Percentiles rank a stretch among this genome's conserved stretches.
Conservation (phyloP, 2,888 invertebrate genomes). For the Amphipoea oculea region DNA sequence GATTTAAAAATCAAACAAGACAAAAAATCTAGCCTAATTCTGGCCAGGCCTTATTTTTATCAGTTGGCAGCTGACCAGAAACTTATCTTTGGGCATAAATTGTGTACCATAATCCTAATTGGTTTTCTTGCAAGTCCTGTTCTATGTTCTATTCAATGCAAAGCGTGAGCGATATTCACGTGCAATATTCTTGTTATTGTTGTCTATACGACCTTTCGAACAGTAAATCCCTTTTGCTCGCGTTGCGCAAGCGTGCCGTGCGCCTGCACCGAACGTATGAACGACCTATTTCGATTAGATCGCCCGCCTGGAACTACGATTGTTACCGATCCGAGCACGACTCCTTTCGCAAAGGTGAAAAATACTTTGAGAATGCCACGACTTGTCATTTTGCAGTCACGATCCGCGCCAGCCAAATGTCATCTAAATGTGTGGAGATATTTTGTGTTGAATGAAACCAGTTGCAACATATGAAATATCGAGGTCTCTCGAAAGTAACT, state of each 20-base stretch:
- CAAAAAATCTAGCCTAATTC: neutral
- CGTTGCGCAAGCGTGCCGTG: slow-evolving; percentile 76
- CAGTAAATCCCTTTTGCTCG: slow-evolving; percentile 62
- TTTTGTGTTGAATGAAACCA: slow-evolving; percentile 67
- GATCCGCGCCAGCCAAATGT: slow-evolving; percentile 83
- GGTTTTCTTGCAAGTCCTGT: slow-evolving; percentile 39
- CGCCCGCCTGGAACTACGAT: slow-evolving; percentile 79
- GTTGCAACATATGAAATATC: slow-evolving; percentile 65
- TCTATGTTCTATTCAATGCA: slow-evolving; percentile 61
- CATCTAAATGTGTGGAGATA: slow-evolving; percentile 76
- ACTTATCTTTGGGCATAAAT: slow-evolving; percentile 20
- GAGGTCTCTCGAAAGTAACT: slow-evolving; percentile 62
- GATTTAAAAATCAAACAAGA: too few relatives aligned
- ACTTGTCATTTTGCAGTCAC: slow-evolving; percentile 89
- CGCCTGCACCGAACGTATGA: slow-evolving; percentile 68
- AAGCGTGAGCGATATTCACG: slow-evolving; percentile 66
- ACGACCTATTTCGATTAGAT: slow-evolving; percentile 86
- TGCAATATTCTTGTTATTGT: slow-evolving; percentile 62
- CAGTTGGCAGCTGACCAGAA: slow-evolving; percentile 8
- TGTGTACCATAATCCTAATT: slow-evolving; percentile 53
- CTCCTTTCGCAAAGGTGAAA: slow-evolving; percentile 88
- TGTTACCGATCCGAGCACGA: slow-evolving; percentile 89
- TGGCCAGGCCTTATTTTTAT: neutral
- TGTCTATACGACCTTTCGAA: slow-evolving; percentile 65
- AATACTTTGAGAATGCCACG: slow-evolving; percentile 89